Conservation (phyloP, 2,888 invertebrate species). For the Periphyllus acericola region DNA sequence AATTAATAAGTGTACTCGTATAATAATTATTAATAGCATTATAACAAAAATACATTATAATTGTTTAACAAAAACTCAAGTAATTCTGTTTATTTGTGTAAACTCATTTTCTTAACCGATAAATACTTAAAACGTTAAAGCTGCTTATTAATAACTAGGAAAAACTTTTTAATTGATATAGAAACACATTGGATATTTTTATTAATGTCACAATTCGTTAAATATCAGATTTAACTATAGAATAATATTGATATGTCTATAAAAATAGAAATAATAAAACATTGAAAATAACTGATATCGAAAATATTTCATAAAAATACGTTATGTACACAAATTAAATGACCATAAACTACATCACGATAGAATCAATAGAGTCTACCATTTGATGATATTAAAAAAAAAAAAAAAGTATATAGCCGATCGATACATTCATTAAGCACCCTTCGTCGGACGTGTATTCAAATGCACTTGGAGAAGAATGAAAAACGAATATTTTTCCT, state of each 20-base stretch:
- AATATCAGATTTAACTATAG: constrained; percentile 2
- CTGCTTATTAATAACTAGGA: background rate
- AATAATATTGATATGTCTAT: background rate
- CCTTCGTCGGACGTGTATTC: constrained; percentile 1
- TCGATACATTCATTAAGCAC: constrained; percentile 24
- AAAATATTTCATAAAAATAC: background rate
- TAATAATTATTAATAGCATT: background rate
- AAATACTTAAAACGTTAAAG: too few species aligned
- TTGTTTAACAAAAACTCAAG: background rate
- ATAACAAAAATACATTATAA: too few species aligned
- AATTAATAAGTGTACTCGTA: background rate
- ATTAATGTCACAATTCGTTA: too few species aligned
- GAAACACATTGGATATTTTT: background rate
- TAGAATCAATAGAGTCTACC: background rate
- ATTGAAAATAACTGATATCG: constrained; percentile 22
- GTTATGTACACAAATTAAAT: background rate
- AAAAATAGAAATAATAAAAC: background rate
- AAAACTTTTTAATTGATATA: background rate
- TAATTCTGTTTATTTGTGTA: background rate
- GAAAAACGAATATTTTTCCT: background rate
- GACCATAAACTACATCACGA: too few species aligned
- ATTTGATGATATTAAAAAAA: background rate
- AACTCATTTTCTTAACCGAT: too few species aligned
- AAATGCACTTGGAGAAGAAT: constrained; percentile 1
- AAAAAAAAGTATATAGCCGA: constrained; percentile 24